Base-by-base conservation (phyloP, 2,113 vertebrate species). In the Collichthys lucidus region DNA sequence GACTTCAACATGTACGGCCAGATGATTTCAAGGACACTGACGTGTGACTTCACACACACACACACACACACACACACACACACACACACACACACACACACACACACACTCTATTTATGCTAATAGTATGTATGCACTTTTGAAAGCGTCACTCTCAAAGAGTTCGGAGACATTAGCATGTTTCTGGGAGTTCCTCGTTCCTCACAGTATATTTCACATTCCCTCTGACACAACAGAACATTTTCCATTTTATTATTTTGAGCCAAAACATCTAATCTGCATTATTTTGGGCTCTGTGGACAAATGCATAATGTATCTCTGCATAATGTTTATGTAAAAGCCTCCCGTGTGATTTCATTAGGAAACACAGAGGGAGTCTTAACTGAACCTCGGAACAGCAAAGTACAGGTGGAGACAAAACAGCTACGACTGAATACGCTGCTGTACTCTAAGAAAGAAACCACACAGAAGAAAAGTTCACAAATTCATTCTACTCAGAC, bases 31-130 rank as follows among this genome's bases (percentile, higher is more conserved):
- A 78, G 80, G 77, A 59, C 74, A 67, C 47, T 5, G 40, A 64
- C 35, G 10, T 19, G n/a, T 5, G 6, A 26, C 26, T 59, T 57
- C 53, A 60, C 59, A 78, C 44, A 50, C 44, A 12, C 16, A 20
- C 24, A n/a, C n/a, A n/a, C n/a, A n/a, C n/a, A 50, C 22, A 20
- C 24, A 50, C 68, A 47, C 31, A 65, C 35, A 76, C 73, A 24
- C 5, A 4, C 55, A 50, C 22, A 20, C 24, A 50, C 68, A 47
- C 31, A 65, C 35, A 50, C 22, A 20, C 24, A 50, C 68, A 47
- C 31, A 65, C 35, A 76, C 73, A 24, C 5, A 4, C 55, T 74
- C 56, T 62, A 55, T 42, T 86, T 80, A 87, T 87, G 79, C 63
- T 70, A 77, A 89, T 77, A 16, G 15, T 1, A 80, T 55, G 57